Percentiles rank a stretch among this genome's conserved stretches.
Evolutionary conservation across 2,888 invertebrate genomes (phyloP).

Genomic region (Dromius quadrimaculatus): DNA sequence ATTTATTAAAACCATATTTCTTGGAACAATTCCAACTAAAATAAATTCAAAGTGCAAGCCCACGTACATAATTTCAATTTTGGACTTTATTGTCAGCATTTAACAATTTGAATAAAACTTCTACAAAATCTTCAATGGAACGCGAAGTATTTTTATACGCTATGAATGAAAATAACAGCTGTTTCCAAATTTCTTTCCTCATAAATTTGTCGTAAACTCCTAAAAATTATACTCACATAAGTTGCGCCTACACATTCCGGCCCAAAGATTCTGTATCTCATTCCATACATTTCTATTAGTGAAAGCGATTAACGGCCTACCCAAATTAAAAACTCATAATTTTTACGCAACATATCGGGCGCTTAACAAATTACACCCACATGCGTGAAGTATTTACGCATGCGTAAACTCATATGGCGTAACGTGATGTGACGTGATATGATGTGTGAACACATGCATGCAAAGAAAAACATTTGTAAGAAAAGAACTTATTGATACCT

Average conservation of each 20-base stretch:
- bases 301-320: slow-evolving; percentile 27
- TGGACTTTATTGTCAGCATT: no score
- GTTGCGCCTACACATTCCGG: neutral
- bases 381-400: neutral
- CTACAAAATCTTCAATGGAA: no score
- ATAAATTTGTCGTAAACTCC: neutral
- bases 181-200: neutral
- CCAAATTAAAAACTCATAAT: slow-evolving; percentile 41
- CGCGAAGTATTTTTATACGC: no score
- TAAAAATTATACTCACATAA: slow-evolving; percentile 3
- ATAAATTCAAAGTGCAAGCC: no score
- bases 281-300: slow-evolving; percentile 21
- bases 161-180: no score
- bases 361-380: slow-evolving; percentile 38
- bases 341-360: slow-evolving; percentile 29
- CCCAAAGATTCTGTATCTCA: slow-evolving; percentile 1
- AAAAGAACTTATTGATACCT: no score
- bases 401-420: neutral
- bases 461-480: neutral
- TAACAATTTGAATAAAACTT: no score
- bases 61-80: no score
- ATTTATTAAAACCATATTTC: no score
- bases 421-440: slow-evolving; percentile 12
- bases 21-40: no score
- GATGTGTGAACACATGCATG: slow-evolving; percentile 15